Evolutionary conservation across 2,113 vertebrate species (phyloP), one percentile per base, ranked within the genome.

Genomic region (Amphiprion ocellaris): DNA sequence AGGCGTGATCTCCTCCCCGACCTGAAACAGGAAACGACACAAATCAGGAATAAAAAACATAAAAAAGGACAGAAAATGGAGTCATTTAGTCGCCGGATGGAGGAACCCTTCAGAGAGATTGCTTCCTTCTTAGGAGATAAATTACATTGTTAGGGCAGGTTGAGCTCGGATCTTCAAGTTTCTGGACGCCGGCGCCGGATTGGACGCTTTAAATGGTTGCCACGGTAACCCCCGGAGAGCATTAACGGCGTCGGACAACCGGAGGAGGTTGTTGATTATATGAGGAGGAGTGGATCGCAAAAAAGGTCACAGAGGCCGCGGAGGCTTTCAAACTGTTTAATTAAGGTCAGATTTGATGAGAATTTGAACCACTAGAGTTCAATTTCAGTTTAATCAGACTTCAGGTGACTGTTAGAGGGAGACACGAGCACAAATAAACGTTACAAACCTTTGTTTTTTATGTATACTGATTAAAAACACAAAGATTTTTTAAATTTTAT

Each of bases 1-100:
- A 98, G 68, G 88, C 67, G 33, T 97, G 95, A 78, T 99, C 97
- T 89, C 96, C 97, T 67, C 98, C 97, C 62, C 97, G 96, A 94
- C 97, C 97, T 99, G 90, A 9, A 72, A 21, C 16, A 53, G 1
- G 2, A 30, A 59, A 67, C 56, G 37, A 69, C 17, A 7, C 63
- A 46, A 23, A 67, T 54, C 23, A 79, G 53, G 19, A 46, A 60
- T 44, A 44, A 46, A 28, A n/a, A 26, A 67, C 8, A 26, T 3
- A 44, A 10, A 54, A 73, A 11, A 77, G 10, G 12, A 41, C 9
- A 63, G 33, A 16, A 79, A 58, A 60, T 0, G 41, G 0, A 75
- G 28, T 62, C n/a, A 50, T 69, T 69, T 41, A 53, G 15, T 2
- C 4, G 70, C 17, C 30, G 47, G 26, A 68, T 6, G 56, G 49